Conservation (phyloP, 2,888 invertebrate species). For the Augochlorella aurata region DNA sequence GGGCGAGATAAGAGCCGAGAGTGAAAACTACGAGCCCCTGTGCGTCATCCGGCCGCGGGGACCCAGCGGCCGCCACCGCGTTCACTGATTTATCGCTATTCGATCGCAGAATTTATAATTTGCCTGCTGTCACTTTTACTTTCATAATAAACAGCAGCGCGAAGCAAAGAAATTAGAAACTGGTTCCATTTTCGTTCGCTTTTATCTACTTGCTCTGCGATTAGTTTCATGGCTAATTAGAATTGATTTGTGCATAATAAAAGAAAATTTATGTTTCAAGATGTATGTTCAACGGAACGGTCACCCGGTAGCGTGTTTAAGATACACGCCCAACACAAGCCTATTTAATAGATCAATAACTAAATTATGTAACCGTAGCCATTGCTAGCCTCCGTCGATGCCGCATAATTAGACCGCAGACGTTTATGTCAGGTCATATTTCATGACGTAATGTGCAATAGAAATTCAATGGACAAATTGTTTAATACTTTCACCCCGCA, state of each 20-base stretch:
- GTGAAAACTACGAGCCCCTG: not conserved
- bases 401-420: not conserved
- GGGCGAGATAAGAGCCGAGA: conserved; percentile 25
- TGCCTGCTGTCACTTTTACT: too few species aligned
- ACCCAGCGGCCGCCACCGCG: not conserved
- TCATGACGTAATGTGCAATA: not conserved
- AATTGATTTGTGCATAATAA: too few species aligned
- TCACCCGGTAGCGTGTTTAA: not conserved
- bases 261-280: too few species aligned
- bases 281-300: not conserved
- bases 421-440: not conserved
- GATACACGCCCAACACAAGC: not conserved
- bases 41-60: too few species aligned
- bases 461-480: not conserved
- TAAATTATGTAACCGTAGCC: conserved; percentile 4
- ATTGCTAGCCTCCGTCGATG: not conserved
- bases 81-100: not conserved
- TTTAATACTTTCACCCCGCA: not conserved
- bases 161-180: too few species aligned
- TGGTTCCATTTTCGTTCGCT: too few species aligned
- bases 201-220: too few species aligned
- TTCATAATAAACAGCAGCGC: too few species aligned
- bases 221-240: too few species aligned
- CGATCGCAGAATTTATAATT: not conserved
- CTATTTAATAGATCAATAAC: conserved; percentile 14